Evolutionary conservation across 1,140 invertebrate genomes (phyloP).

Genomic region (Cydia splendana): DNA sequence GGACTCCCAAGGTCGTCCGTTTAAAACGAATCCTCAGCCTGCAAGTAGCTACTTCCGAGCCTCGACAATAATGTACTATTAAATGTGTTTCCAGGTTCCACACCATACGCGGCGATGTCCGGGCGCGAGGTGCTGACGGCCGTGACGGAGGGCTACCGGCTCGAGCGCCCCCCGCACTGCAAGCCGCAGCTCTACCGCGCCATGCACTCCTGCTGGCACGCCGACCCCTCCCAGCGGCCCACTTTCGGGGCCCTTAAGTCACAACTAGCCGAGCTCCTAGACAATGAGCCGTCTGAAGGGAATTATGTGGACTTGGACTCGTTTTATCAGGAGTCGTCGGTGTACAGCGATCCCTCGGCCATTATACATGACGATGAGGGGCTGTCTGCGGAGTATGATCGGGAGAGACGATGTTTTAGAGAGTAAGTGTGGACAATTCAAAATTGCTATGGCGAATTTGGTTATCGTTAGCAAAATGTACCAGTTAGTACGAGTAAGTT

Average conservation of each 20-base stretch:
- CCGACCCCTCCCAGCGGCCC: constrained; percentile 86
- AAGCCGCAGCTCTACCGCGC: constrained; percentile 87
- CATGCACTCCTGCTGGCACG: constrained; percentile 88
- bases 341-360: constrained; percentile 79
- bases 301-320: constrained; percentile 90
- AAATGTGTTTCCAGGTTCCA: constrained; percentile 82
- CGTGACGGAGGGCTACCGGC: constrained; percentile 87
- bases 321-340: constrained; percentile 85
- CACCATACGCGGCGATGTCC: constrained; percentile 89
- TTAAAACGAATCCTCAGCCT: too few relatives aligned
- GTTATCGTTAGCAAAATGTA: too few relatives aligned
- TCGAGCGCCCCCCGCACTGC: constrained; percentile 88
- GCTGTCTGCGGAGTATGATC: constrained; percentile 72
- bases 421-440: too few relatives aligned
- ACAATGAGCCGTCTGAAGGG: constrained; percentile 85
- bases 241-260: constrained; percentile 85
- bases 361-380: constrained; percentile 77
- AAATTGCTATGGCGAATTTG: too few relatives aligned
- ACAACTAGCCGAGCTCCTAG: constrained; percentile 85
- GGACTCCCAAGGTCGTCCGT: too few relatives aligned
- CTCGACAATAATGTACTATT: too few relatives aligned
- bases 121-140: constrained; percentile 88
- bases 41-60: too few relatives aligned
- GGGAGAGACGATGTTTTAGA: constrained; percentile 69
- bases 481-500: too few relatives aligned